Evolutionary conservation across 2,113 vertebrate genomes (phyloP).

Genomic region (Oncorhynchus tshawytscha): DNA sequence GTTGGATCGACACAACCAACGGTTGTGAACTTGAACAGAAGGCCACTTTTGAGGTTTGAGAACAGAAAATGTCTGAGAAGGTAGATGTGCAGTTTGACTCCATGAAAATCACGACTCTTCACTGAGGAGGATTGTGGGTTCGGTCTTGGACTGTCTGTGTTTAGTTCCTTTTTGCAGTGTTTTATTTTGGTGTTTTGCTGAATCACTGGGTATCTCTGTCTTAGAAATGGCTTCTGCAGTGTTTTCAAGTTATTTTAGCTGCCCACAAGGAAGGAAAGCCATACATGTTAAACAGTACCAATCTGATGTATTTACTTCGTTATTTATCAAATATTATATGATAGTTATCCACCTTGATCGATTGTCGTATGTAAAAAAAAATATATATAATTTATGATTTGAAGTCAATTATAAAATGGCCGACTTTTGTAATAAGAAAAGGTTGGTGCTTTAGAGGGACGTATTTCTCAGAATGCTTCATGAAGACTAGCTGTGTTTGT

Average conservation of each 20-base stretch:
- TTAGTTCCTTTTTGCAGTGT: background rate
- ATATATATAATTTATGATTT: background rate
- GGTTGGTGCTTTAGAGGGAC: background rate
- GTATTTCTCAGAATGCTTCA: background rate
- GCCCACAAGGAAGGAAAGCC: conserved; percentile 20
- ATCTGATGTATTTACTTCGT: conserved; percentile 29
- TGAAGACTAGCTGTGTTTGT: background rate
- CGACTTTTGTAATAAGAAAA: background rate
- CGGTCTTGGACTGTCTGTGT: background rate
- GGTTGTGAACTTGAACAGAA: too few relatives aligned
- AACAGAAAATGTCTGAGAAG: too few relatives aligned
- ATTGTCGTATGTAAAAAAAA: background rate
- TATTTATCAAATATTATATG: conserved; percentile 27
- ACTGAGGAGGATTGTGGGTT: background rate
- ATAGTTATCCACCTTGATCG: conserved; percentile 12
- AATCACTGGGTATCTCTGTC: background rate
- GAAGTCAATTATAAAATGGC: background rate
- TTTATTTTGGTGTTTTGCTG: background rate
- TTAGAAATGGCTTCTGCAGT: background rate
- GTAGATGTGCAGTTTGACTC: too few relatives aligned
- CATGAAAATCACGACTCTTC: background rate
- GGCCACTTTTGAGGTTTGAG: too few relatives aligned
- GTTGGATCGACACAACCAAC: too few relatives aligned
- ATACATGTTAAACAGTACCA: conserved; percentile 40
- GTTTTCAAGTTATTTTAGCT: background rate